Evolutionary conservation across 2,888 invertebrate genomes (phyloP).

Genomic region (Conchocele bisecta): DNA sequence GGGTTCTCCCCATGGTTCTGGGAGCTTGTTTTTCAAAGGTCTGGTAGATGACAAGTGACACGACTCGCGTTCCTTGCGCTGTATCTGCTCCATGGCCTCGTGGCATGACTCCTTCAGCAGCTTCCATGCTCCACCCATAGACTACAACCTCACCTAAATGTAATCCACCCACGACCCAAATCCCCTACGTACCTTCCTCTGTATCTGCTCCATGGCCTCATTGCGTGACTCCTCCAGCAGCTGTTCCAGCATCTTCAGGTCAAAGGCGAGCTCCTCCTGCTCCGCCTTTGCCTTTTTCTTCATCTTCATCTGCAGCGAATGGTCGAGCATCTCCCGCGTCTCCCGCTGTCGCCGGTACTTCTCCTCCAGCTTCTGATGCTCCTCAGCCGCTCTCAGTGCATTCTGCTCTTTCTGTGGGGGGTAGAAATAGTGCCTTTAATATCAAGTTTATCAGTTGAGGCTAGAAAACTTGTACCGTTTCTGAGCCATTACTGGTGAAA

Average conservation of each 20-base stretch:
- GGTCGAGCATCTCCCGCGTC: conserved; percentile 76
- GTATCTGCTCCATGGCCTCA: conserved; percentile 79
- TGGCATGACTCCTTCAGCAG: too few species aligned
- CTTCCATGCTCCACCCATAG: too few species aligned
- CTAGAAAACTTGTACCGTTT: too few species aligned
- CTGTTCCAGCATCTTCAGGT: conserved; percentile 81
- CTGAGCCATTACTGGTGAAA: too few species aligned
- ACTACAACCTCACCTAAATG: too few species aligned
- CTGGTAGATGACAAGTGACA: neutral
- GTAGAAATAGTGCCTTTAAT: too few species aligned
- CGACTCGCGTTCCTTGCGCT: too few species aligned
- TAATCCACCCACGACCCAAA: neutral
- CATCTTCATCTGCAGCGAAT: conserved; percentile 78
- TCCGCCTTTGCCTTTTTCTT: conserved; percentile 79
- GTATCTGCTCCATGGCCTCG: too few species aligned
- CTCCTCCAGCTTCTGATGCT: conserved; percentile 76
- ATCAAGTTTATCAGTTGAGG: too few species aligned
- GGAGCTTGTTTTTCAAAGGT: too few species aligned
- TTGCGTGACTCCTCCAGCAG: conserved; percentile 80
- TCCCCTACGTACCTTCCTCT: conserved; percentile 77
- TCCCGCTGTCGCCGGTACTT: conserved; percentile 78
- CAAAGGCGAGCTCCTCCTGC: conserved; percentile 82
- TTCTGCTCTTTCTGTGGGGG: conserved; percentile 77
- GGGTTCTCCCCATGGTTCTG: too few species aligned
- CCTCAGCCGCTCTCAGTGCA: conserved; percentile 79